Evolutionary conservation across 2,797 vertebrate genomes (phyloP).

Genomic region (Sarcoramphus papa): DNA sequence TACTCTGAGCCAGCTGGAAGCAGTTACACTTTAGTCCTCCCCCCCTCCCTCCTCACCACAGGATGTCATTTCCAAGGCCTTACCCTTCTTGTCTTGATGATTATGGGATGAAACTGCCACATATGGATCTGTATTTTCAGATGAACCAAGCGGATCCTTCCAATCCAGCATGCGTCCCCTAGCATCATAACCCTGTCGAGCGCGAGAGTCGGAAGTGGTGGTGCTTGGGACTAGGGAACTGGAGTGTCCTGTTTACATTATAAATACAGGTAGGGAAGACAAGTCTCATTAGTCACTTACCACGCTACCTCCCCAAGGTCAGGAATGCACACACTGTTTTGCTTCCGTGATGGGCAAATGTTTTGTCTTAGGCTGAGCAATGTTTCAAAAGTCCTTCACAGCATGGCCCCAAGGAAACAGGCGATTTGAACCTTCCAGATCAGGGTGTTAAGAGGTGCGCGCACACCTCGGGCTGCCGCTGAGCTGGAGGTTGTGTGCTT

Average conservation of each 20-base stretch:
- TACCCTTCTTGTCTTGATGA: constrained; percentile 96
- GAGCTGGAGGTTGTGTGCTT: neutral
- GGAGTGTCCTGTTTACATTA: constrained; percentile 88
- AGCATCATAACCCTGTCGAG: constrained; percentile 83
- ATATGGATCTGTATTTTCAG: constrained; percentile 92
- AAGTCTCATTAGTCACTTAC: constrained; percentile 49
- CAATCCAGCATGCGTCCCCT: constrained; percentile 89
- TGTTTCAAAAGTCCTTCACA: neutral
- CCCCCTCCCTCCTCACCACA: constrained; percentile 61
- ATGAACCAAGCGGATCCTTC: constrained; percentile 85
- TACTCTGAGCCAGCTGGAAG: constrained; percentile 84
- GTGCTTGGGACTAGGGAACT: constrained; percentile 87
- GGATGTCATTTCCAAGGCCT: constrained; percentile 91
- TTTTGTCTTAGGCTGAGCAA: neutral
- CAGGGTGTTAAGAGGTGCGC: neutral
- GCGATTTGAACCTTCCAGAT: neutral
- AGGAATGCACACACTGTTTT: neutral
- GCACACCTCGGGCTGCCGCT: fast-evolving
- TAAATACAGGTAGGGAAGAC: constrained; percentile 82
- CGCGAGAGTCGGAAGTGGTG: constrained; percentile 80
- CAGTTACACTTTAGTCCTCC: constrained; percentile 78
- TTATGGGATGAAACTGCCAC: constrained; percentile 94
- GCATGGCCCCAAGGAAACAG: neutral
- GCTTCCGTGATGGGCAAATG: fast-evolving
- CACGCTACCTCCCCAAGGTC: neutral